Conservation (phyloP, 2,113 vertebrate genomes). For the Osmerus mordax region DNA sequence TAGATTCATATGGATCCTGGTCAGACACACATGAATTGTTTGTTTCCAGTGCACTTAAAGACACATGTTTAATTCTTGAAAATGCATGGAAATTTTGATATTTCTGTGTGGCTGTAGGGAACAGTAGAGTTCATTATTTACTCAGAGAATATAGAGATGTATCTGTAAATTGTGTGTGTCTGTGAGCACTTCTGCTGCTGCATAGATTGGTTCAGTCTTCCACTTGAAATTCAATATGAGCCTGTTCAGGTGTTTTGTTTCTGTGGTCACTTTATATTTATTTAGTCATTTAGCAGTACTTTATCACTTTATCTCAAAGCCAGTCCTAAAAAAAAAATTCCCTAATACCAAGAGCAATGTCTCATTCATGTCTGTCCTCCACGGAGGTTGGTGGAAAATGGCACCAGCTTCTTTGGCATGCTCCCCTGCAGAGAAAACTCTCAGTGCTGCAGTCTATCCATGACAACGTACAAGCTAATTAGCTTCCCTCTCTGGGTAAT, state of each 20-base stretch:
- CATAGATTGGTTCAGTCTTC: conserved; percentile 53
- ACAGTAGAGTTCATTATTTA: too few relatives aligned
- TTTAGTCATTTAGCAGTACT: too few relatives aligned
- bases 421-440: conserved; percentile 35
- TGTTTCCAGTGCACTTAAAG: too few relatives aligned
- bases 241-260: conserved; percentile 61
- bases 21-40: too few relatives aligned
- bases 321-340: conserved; percentile 34
- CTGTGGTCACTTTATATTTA: conserved; percentile 53
- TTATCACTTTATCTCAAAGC: conserved; percentile 31
- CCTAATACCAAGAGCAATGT: conserved; percentile 40
- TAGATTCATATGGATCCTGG: too few relatives aligned
- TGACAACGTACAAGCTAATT: conserved; percentile 50
- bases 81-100: too few relatives aligned
- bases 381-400: conserved; percentile 50
- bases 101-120: too few relatives aligned
- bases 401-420: conserved; percentile 34
- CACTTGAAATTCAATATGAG: conserved; percentile 46
- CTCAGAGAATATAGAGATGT: background rate
- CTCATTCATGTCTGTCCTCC: conserved; percentile 7
- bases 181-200: conserved; percentile 27
- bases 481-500: conserved; percentile 43
- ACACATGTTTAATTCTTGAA: too few relatives aligned
- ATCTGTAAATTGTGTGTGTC: conserved; percentile 6
- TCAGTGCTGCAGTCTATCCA: conserved; percentile 24